phyloP scores from a whole-genome alignment of 2,113 vertebrate species.

The Pangasianodon hypophthalmus region DNA sequence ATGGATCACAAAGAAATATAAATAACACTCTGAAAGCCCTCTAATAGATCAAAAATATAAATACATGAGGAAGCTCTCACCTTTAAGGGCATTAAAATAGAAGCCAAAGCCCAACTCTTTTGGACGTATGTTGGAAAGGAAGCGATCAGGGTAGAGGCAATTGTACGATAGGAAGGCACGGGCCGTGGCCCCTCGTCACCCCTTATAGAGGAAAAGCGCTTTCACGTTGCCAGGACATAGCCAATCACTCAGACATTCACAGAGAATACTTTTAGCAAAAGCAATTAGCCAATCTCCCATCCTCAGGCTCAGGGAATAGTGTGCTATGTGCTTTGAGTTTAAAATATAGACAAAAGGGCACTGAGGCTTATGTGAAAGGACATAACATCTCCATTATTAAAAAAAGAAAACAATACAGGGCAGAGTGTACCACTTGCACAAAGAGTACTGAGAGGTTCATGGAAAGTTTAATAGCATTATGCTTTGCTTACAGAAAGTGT shows the following conservation, averaged over 20 bases:
- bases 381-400: slow-evolving; percentile 16
- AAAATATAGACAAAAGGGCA: slow-evolving; percentile 43
- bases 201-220: slow-evolving; percentile 25
- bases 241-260: background rate
- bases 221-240: slow-evolving; percentile 14
- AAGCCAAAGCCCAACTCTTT: slow-evolving; percentile 14
- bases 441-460: slow-evolving; percentile 3
- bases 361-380: slow-evolving; percentile 25
- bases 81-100: slow-evolving; percentile 49
- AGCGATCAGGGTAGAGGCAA: slow-evolving; percentile 42
- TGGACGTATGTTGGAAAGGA: slow-evolving; percentile 49
- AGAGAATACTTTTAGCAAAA: slow-evolving; percentile 5
- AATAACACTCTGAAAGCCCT: slow-evolving; percentile 38
- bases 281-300: background rate
- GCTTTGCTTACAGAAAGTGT: slow-evolving; percentile 7
- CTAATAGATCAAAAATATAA: slow-evolving; percentile 33
- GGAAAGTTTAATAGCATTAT: slow-evolving; percentile 9
- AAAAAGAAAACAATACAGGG: slow-evolving; percentile 26
- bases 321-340: background rate
- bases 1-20: slow-evolving; percentile 3
- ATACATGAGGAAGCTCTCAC: slow-evolving; percentile 38
- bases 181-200: slow-evolving; percentile 5
- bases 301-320: background rate
- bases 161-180: slow-evolving; percentile 42
- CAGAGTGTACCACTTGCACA: slow-evolving; percentile 10